Evolutionary conservation across 1,140 invertebrate species (phyloP).

Genomic region (Danaus plexippus): DNA sequence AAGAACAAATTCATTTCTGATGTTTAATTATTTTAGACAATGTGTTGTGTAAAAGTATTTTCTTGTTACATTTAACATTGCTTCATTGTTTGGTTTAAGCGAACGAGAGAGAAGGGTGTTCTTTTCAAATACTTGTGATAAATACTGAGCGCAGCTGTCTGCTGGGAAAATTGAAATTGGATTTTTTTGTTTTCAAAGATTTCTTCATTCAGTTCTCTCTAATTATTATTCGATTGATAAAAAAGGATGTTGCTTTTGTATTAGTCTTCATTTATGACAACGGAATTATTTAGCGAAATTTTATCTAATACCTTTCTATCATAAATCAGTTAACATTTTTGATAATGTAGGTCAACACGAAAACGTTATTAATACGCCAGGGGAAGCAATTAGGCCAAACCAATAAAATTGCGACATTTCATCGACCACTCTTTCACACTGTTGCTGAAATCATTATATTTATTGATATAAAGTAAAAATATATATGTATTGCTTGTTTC

Average conservation of each 20-base stretch:
- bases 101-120: constrained; percentile 49
- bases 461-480: too few species aligned
- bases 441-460: too few species aligned
- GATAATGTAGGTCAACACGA: constrained; percentile 43
- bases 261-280: too few species aligned
- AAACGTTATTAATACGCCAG: constrained; percentile 47
- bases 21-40: too few species aligned
- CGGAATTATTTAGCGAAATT: too few species aligned
- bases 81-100: constrained; percentile 30
- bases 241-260: too few species aligned
- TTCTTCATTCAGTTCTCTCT: too few species aligned
- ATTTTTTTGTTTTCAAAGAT: neutral
- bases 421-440: too few species aligned
- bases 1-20: neutral
- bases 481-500: too few species aligned
- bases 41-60: neutral
- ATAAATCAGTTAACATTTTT: too few species aligned
- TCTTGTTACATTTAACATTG: constrained; percentile 9
- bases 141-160: constrained; percentile 49
- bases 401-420: constrained; percentile 54
- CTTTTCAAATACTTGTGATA: constrained; percentile 39
- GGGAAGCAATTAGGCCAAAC: constrained; percentile 55
- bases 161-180: constrained; percentile 52
- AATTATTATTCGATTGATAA: too few species aligned
- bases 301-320: too few species aligned